A percentile compares a stretch with the other conserved stretches of the same genome.
phyloP scores from a whole-genome alignment of 2,113 vertebrate genomes.

The Rissa tridactyla region DNA sequence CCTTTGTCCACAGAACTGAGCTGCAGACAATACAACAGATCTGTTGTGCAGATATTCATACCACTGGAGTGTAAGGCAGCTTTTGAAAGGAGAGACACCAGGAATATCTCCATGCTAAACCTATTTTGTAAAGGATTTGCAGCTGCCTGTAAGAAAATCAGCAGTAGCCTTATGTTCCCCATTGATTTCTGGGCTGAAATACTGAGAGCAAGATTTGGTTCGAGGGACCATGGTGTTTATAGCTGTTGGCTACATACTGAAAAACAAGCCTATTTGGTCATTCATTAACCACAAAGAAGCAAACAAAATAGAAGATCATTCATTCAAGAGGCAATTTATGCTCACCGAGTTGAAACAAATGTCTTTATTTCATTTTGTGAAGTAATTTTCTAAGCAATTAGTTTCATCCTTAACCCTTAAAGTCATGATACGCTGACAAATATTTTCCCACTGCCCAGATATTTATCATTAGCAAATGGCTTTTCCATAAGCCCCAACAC shows the following conservation, averaged over 20 bases:
- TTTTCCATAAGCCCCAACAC: not conserved
- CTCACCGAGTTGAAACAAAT: not conserved
- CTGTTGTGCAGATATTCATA: not conserved
- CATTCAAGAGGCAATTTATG: not conserved
- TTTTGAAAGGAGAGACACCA: not conserved
- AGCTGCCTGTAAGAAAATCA: not conserved
- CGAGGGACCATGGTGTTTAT: not conserved
- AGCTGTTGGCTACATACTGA: not conserved
- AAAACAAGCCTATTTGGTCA: conserved; percentile 18
- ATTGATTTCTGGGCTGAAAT: not conserved
- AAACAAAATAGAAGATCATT: not conserved
- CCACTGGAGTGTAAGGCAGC: not conserved
- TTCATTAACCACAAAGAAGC: conserved; percentile 17
- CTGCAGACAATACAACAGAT: not conserved
- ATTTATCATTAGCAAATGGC: not conserved
- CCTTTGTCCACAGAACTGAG: not conserved
- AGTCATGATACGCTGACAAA: not conserved
- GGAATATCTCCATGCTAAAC: not conserved
- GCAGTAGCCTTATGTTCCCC: not conserved
- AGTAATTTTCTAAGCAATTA: conserved; percentile 36
- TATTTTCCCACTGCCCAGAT: not conserved
- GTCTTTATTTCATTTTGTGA: not conserved
- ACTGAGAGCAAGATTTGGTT: not conserved
- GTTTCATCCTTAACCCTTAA: not conserved
- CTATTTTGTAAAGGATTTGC: not conserved